These are phyloP conservation scores for Scytalopus superciliaris DNA, from an alignment of 2,113 vertebrate genomes.

Conservation along the genomic window DNA sequence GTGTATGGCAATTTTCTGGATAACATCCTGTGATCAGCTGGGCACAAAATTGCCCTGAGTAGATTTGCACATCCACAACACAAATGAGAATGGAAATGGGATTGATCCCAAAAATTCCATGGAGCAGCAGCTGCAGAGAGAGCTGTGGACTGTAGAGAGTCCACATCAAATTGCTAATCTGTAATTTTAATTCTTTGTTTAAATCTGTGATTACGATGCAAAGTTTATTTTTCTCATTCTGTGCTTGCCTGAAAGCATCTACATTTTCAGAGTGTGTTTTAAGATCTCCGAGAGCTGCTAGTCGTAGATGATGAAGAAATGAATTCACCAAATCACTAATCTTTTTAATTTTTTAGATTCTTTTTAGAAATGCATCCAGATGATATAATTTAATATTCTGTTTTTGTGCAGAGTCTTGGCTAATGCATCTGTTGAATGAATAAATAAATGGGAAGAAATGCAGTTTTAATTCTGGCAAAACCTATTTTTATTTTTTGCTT, in stretches of 20 bases:
- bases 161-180: slow-evolving; percentile 25
- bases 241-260: slow-evolving; percentile 13
- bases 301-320: neutral
- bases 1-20: neutral
- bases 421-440: slow-evolving; percentile 55
- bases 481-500: slow-evolving; percentile 38
- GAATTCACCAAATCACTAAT: slow-evolving; percentile 10
- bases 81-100: slow-evolving; percentile 6
- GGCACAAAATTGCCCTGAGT: neutral
- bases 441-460: slow-evolving; percentile 60
- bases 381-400: slow-evolving; percentile 54
- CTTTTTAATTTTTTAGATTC: slow-evolving; percentile 19
- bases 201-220: neutral
- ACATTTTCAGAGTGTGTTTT: neutral
- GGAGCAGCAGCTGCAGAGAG: slow-evolving; percentile 28
- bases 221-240: slow-evolving; percentile 25
- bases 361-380: slow-evolving; percentile 32
- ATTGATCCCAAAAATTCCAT: slow-evolving; percentile 13
- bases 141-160: neutral
- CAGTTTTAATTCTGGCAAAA: slow-evolving; percentile 53
- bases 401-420: slow-evolving; percentile 23
- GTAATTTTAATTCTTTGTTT: slow-evolving; percentile 53
- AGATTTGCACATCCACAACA: neutral
- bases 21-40: neutral
- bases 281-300: neutral